Evolutionary conservation across 64 coral and sea anemone species (phyloP), one percentile per base, ranked within the genome.

Genomic region (Platygyra sinensis): DNA sequence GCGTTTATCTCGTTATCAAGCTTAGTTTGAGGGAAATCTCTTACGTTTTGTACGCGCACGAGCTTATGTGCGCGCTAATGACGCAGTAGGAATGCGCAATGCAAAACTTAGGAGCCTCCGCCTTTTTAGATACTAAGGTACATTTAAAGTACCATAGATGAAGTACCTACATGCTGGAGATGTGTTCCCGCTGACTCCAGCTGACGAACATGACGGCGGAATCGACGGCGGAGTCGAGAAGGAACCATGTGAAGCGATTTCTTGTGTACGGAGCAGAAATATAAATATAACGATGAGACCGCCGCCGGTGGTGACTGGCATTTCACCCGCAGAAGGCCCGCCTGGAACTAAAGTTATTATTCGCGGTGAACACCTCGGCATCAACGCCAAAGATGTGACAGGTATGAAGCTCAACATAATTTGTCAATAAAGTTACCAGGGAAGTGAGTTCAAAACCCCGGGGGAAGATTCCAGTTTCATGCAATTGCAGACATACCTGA

Each of bases 291-390:
- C 39, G 60, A 97, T 97, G 95, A 90, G 95, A 76, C 95, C 91
- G 25, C 91, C 95, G 13, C 97, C 97, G 77, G 88, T 86, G 13
- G 97, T 99, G 61, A 99, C 97, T 51, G 97, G 97, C 38, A 99
- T 99, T 67, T 96, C 94, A 29, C 97, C 97, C 14, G 88, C 88
- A 69, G 97, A 99, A 80, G 97, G 97, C 27, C 94, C 91, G 30
- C 97, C 97, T 25, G 97, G 97, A 29, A 96, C 93, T 14, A 95
- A 86, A 86, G 97, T 99, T 24, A 93, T 96, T 63, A 99, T 99
- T 60, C 87, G 97, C 60, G 97, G 97, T 52, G 97, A 99, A 90
- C 52, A 96, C 20, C 91, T 99, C 76, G 97, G 97, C 25, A 60
- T 93, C 30, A 91, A 93, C 84, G 87, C 78, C 20, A 96, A 95